Percentiles rank a stretch among this genome's conserved stretches.
Evolutionary conservation across 2,113 vertebrate genomes (phyloP).

Genomic region (Camelus dromedarius): DNA sequence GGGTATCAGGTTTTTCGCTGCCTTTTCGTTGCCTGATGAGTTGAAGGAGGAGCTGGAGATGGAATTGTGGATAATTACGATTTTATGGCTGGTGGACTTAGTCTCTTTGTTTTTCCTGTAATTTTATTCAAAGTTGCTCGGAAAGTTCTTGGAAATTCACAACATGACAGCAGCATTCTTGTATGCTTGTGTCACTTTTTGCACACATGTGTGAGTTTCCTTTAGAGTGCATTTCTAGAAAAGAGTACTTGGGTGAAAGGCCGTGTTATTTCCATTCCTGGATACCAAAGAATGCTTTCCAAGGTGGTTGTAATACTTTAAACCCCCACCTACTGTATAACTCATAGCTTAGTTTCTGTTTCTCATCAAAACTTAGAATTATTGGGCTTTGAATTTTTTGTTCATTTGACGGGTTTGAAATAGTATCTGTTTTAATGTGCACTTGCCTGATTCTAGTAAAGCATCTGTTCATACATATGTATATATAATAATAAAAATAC

Average conservation of each 20-base stretch:
- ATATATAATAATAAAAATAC: background rate
- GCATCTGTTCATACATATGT: background rate
- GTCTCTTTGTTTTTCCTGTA: background rate
- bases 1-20: background rate
- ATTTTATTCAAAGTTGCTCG: background rate
- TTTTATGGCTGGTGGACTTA: background rate
- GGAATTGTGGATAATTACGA: accelerated
- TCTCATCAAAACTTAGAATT: background rate
- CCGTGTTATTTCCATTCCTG: background rate
- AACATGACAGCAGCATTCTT: background rate
- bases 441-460: background rate
- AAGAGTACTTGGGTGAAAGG: background rate
- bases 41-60: background rate
- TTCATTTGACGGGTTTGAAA: background rate
- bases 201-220: background rate
- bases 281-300: background rate
- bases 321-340: too few species aligned
- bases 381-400: background rate
- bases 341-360: background rate
- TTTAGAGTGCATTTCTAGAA: background rate
- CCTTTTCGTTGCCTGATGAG: background rate
- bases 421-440: background rate
- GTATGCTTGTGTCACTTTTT: background rate
- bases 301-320: background rate
- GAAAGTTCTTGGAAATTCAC: background rate